Conservation (phyloP, 1,140 invertebrate genomes). For the Zelostemma sp. region DNA sequence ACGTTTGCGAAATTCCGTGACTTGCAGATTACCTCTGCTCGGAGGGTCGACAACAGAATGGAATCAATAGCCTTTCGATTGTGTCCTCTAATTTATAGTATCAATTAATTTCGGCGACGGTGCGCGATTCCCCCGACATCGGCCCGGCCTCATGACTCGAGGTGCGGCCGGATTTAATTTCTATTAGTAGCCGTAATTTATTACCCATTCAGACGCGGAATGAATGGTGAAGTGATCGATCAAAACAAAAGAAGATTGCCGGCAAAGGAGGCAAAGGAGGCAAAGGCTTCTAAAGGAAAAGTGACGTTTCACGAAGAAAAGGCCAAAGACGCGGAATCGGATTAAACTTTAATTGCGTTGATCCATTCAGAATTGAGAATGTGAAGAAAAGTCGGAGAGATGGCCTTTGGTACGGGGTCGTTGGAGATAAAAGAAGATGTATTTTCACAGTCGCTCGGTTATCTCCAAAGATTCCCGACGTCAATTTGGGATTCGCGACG, state of each 20-base stretch:
- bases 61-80: constrained; percentile 63
- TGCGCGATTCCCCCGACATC: constrained; percentile 43
- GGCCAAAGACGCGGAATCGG: constrained; percentile 26
- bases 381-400: constrained; percentile 24
- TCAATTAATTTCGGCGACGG: constrained; percentile 65
- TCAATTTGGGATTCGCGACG: constrained; percentile 2
- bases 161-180: constrained; percentile 61
- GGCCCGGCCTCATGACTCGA: constrained; percentile 33
- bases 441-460: constrained; percentile 20
- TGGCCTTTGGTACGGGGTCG: constrained; percentile 23
- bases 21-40: constrained; percentile 35
- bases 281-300: constrained; percentile 1
- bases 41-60: constrained; percentile 43
- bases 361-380: constrained; percentile 36
- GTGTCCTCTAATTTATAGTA: constrained; percentile 69
- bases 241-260: constrained; percentile 55
- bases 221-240: constrained; percentile 53
- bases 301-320: constrained; percentile 19
- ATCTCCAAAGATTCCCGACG: constrained; percentile 12
- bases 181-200: constrained; percentile 64
- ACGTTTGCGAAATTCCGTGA: constrained; percentile 44
- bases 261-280: constrained; percentile 21
- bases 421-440: constrained; percentile 30
- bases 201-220: constrained; percentile 50
- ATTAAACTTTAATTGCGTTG: constrained; percentile 56